Evolutionary conservation across 2,113 vertebrate genomes (phyloP).

Genomic region (Carassius carassius): DNA sequence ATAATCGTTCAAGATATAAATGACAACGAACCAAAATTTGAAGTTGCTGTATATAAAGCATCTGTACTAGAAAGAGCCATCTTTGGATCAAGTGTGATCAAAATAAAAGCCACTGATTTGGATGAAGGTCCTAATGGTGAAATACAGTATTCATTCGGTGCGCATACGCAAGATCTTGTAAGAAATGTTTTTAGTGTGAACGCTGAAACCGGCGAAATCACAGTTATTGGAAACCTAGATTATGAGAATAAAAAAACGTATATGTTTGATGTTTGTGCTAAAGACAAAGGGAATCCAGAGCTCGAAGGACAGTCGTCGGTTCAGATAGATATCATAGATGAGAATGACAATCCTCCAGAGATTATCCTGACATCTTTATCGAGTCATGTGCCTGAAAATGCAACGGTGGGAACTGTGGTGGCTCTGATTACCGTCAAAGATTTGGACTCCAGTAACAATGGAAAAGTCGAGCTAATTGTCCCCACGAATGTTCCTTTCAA

Average conservation of each 20-base stretch:
- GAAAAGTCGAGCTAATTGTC: slow-evolving; percentile 56
- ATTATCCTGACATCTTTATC: slow-evolving; percentile 72
- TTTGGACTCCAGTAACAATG: slow-evolving; percentile 64
- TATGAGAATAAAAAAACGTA: slow-evolving; percentile 65
- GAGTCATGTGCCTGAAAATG: slow-evolving; percentile 69
- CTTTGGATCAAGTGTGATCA: slow-evolving; percentile 73
- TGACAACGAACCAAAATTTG: slow-evolving; percentile 85
- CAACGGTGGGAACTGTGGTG: slow-evolving; percentile 66
- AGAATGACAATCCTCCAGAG: slow-evolving; percentile 75
- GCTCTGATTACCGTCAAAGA: slow-evolving; percentile 68
- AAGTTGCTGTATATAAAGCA: slow-evolving; percentile 78
- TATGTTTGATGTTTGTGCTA: slow-evolving; percentile 72
- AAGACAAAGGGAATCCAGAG: slow-evolving; percentile 67
- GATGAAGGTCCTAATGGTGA: slow-evolving; percentile 75
- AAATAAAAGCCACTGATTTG: slow-evolving; percentile 74
- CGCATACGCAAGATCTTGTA: slow-evolving; percentile 65
- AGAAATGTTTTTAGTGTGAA: slow-evolving; percentile 66
- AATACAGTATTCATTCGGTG: slow-evolving; percentile 70
- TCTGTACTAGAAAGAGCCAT: slow-evolving; percentile 78
- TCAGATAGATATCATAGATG: slow-evolving; percentile 70
- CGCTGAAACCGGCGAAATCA: slow-evolving; percentile 61
- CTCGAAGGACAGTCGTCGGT: slow-evolving; percentile 69
- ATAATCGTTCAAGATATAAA: slow-evolving; percentile 77
- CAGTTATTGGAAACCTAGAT: slow-evolving; percentile 66
- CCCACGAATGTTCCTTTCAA: slow-evolving; percentile 55